Percentiles rank a stretch among this genome's conserved stretches.
Conservation (phyloP, 2,888 invertebrate genomes). For the Perdita meconis region DNA sequence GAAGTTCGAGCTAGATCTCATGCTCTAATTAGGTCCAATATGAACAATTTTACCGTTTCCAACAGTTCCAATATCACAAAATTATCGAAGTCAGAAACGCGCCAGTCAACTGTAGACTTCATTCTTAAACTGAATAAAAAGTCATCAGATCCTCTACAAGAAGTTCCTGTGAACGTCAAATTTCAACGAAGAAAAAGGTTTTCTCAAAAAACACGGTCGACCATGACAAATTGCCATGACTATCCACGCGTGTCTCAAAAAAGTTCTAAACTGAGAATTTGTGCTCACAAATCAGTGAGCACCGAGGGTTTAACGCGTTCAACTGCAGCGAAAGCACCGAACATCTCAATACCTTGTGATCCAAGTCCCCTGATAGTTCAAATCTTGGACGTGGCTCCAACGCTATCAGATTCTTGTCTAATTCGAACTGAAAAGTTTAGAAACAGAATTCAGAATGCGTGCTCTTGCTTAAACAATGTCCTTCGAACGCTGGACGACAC, state of each 20-base stretch:
- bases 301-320: background rate
- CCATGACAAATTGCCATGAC: too few species aligned
- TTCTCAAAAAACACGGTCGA: too few species aligned
- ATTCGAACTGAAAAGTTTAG: slow-evolving; percentile 53
- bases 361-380: slow-evolving; percentile 51
- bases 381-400: slow-evolving; percentile 64
- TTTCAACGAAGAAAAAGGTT: too few species aligned
- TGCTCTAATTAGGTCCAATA: slow-evolving; percentile 38
- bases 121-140: background rate
- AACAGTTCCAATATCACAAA: background rate
- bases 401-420: slow-evolving; percentile 48
- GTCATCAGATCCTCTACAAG: too few species aligned
- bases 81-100: background rate
- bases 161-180: background rate
- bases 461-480: slow-evolving; percentile 66
- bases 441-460: slow-evolving; percentile 57
- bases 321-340: background rate
- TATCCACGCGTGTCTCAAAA: background rate
- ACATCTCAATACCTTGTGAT: slow-evolving; percentile 64
- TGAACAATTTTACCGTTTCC: slow-evolving; percentile 5
- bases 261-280: slow-evolving; percentile 36
- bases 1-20: background rate
- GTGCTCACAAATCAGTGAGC: slow-evolving; percentile 15
- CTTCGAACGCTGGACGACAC: slow-evolving; percentile 37
- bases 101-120: background rate